Evolutionary conservation across 2,797 vertebrate genomes (phyloP).

Genomic region (Paedocypris micromegethes): DNA sequence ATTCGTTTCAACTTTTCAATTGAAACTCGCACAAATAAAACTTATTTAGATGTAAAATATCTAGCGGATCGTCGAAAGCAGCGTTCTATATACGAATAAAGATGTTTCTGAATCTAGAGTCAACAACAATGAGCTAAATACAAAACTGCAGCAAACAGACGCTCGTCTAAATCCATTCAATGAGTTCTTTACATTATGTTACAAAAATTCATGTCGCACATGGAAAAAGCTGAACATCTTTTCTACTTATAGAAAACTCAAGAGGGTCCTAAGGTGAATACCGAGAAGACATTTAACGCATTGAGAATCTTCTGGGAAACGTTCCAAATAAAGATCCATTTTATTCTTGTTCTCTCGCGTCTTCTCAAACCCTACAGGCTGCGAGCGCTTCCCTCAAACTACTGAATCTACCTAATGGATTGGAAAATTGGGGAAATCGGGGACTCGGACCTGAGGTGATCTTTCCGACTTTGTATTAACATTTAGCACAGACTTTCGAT

Average conservation of each 20-base stretch:
- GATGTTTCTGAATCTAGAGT: no score
- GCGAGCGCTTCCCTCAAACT: constrained; percentile 47
- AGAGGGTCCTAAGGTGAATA: constrained; percentile 30
- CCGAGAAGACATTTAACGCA: constrained; percentile 49
- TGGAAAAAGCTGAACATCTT: constrained; percentile 27
- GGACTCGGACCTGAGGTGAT: constrained; percentile 42
- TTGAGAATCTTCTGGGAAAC: constrained; percentile 45
- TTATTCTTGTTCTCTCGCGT: constrained; percentile 24
- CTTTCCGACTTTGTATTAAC: constrained; percentile 40
- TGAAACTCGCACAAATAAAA: no score
- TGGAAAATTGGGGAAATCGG: constrained; percentile 57
- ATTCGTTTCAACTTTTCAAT: no score
- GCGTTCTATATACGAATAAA: no score
- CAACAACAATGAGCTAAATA: constrained; percentile 7
- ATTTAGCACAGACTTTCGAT: constrained; percentile 45
- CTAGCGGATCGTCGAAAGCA: no score
- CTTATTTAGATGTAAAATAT: no score
- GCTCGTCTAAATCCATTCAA: constrained; percentile 15
- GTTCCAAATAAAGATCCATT: constrained; percentile 53
- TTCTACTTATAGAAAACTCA: constrained; percentile 40
- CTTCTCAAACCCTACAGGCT: constrained; percentile 36
- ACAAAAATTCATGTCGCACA: constrained; percentile 39
- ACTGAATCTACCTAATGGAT: constrained; percentile 59
- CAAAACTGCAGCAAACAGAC: not conserved
- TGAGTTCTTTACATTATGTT: constrained; percentile 41